These are phyloP conservation scores for Ammodytes marinus DNA, from an alignment of 2,113 vertebrate species.

Conservation along the genomic window DNA sequence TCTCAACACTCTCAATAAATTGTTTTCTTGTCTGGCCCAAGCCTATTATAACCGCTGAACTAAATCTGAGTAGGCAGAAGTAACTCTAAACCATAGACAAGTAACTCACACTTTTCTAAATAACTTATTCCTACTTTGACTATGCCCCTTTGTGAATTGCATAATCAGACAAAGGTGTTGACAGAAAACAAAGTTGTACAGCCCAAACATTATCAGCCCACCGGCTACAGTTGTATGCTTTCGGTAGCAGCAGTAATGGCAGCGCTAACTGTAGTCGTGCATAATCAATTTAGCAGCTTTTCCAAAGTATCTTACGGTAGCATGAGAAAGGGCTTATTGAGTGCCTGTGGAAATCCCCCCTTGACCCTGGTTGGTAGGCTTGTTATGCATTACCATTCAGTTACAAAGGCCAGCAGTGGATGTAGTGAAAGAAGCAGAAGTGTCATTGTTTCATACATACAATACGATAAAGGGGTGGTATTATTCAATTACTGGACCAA, in stretches of 20 bases:
- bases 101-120: not conserved
- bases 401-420: not conserved
- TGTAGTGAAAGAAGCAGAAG: conserved; percentile 6
- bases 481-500: conserved; percentile 1
- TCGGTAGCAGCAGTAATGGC: conserved; percentile 11
- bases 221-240: not conserved
- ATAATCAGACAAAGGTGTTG: conserved; percentile 6
- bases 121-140: not conserved
- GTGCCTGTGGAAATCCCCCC: conserved; percentile 31
- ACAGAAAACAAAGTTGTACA: not conserved
- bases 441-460: not conserved
- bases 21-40: not conserved
- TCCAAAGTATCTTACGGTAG: conserved; percentile 20
- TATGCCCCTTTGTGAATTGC: not conserved
- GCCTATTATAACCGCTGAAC: not conserved
- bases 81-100: not conserved
- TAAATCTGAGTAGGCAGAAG: not conserved
- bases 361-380: conserved; percentile 20
- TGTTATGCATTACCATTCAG: conserved; percentile 1
- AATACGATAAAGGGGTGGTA: not conserved
- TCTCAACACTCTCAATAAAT: not conserved
- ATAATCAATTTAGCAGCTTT: conserved; percentile 22
- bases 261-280: not conserved
- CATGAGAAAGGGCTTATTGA: conserved; percentile 34
- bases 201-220: not conserved